These are phyloP conservation scores for Sapayoa aenigma DNA, from an alignment of 2,113 vertebrate genomes.

Conservation along the genomic window DNA sequence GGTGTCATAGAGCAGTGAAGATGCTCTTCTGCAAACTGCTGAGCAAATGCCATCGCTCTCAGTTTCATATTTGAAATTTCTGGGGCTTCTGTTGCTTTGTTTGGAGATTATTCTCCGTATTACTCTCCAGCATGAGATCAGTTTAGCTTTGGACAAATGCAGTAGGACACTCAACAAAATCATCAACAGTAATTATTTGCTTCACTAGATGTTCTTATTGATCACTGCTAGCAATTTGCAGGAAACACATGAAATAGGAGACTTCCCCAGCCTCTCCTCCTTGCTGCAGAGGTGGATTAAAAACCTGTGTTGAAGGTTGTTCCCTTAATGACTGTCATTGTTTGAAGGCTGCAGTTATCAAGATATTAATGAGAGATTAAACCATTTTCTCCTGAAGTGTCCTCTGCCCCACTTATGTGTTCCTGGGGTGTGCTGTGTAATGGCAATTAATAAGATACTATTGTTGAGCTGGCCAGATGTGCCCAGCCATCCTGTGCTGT, in stretches of 20 bases:
- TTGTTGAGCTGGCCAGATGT: fast-evolving
- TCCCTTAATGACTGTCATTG: background rate
- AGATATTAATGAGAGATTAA: background rate
- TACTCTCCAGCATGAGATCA: background rate
- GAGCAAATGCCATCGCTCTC: background rate
- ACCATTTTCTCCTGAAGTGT: background rate
- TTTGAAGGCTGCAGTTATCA: background rate
- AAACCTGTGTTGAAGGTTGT: background rate
- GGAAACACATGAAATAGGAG: background rate
- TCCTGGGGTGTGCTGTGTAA: background rate
- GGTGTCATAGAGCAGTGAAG: background rate
- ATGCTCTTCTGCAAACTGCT: background rate
- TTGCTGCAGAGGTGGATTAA: background rate
- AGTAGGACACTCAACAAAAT: background rate
- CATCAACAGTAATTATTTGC: background rate
- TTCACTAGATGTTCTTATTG: background rate
- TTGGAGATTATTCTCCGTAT: background rate
- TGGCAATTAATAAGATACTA: background rate
- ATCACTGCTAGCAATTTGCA: background rate
- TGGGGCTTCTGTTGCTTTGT: background rate
- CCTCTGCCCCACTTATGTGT: background rate
- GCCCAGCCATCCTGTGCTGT: background rate
- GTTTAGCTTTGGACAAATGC: background rate
- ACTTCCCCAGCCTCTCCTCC: background rate
- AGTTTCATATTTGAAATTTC: background rate